A percentile compares a stretch with the other conserved stretches of the same genome.
Conservation (phyloP, 2,888 invertebrate species). For the Euclidia mi region DNA sequence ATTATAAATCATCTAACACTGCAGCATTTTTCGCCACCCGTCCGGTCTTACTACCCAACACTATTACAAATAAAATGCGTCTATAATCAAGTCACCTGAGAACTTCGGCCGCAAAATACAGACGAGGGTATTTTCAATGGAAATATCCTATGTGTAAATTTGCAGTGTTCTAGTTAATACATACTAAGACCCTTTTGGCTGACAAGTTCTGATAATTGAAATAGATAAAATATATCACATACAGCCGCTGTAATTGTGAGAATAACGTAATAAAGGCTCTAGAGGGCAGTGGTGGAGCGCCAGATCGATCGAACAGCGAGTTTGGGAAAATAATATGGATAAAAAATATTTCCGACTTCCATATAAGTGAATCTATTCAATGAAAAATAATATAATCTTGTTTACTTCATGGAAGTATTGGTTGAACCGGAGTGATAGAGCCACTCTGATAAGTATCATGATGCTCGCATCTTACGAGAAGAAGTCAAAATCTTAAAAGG, state of each 20-base stretch:
- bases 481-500: too few species aligned
- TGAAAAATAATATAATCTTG: too few species aligned
- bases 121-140: slow-evolving; percentile 47
- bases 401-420: too few species aligned
- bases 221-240: slow-evolving; percentile 43
- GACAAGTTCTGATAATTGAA: slow-evolving; percentile 58
- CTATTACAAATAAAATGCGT: slow-evolving; percentile 18
- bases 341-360: too few species aligned
- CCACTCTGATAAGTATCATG: too few species aligned
- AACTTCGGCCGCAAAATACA: slow-evolving; percentile 9
- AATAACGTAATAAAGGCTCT: too few species aligned
- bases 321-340: too few species aligned
- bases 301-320: too few species aligned
- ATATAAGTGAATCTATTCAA: too few species aligned
- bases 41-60: neutral
- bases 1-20: neutral
- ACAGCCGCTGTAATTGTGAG: neutral
- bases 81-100: slow-evolving; percentile 25
- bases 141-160: slow-evolving; percentile 56
- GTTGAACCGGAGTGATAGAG: too few species aligned
- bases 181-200: slow-evolving; percentile 44
- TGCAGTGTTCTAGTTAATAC: slow-evolving; percentile 55
- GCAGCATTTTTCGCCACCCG: slow-evolving; percentile 5
- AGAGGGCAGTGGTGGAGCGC: too few species aligned
- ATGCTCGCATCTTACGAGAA: too few species aligned